Evolutionary conservation across 1,140 invertebrate species (phyloP), one percentile per base, ranked within the genome.

Genomic region (Drosophila punjabiensis): DNA sequence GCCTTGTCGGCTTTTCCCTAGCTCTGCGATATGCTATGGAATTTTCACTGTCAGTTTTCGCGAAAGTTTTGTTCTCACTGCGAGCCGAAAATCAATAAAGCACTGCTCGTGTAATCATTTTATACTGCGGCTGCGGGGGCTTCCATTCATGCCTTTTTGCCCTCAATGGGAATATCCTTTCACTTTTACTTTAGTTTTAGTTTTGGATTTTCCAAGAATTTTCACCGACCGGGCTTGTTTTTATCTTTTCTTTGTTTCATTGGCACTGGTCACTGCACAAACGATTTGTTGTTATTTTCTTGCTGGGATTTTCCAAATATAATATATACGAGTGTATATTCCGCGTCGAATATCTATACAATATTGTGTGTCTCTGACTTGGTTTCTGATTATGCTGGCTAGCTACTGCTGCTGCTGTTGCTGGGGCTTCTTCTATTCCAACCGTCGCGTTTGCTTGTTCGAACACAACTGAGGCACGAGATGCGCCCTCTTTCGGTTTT

Each of bases 401-500:
- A 52, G 65, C 52, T 56, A 13, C 43, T 77, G 47, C 60, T 76
- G 56, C 37, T 74, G 33, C 41, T 64, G 58, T 35, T 74, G 39
- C 28, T 61, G 59, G 37, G 59, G 70, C n/a, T 61, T 48, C 59
- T 48, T 68, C 64, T 65, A 20, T 76, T 89, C 85, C 76, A 88
- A 93, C 92, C 92, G 92, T 85, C 91, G 90, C 92, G 91, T 91
- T 93, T 92, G 91, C 91, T 93, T 90, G 92, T 92, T 82, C 85
- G 87, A 93, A 93, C 82, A 92, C 82, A 93, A 93, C 92, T 93
- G 92, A 93, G 91, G 76, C 92, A 92, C 92, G 92, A 93, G 92
- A 92, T 91, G 89, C 76, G 90, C 85, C 79, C 88, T 91, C 92
- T 85, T 89, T 91, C 82, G 86, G 89, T 92, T 93, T 93, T 93